Percentiles rank a stretch among this genome's conserved stretches.
Conservation (phyloP, 2,888 invertebrate genomes). For the Calliphora vomitoria region DNA sequence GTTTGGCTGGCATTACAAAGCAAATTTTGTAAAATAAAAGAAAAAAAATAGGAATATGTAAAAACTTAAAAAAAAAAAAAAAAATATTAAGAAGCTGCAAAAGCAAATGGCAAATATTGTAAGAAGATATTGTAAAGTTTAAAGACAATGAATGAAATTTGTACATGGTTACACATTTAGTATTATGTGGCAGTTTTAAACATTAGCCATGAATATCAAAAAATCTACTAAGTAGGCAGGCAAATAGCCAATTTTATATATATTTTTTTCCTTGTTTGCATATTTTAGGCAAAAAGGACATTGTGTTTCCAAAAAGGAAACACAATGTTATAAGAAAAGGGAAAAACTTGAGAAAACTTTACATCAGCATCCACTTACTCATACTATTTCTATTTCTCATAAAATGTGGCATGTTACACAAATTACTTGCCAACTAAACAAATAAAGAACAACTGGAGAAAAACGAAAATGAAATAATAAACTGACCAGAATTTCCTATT, state of each 20-base stretch:
- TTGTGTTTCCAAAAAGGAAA: constrained; percentile 22
- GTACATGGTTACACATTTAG: constrained; percentile 29
- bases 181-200: neutral
- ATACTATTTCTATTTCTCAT: neutral
- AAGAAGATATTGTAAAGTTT: neutral
- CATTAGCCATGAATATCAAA: constrained; percentile 28
- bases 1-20: constrained; percentile 27
- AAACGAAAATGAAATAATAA: neutral
- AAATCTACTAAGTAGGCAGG: constrained; percentile 20
- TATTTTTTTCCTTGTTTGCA: neutral
- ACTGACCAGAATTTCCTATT: neutral
- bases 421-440: neutral
- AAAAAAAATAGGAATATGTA: neutral
- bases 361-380: neutral
- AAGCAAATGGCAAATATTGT: neutral
- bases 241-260: constrained; percentile 25
- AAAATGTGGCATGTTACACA: constrained; percentile 4
- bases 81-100: neutral
- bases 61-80: neutral
- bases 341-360: neutral
- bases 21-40: constrained; percentile 7
- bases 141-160: constrained; percentile 45
- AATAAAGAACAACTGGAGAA: constrained; percentile 12
- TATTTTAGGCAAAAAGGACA: neutral
- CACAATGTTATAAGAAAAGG: neutral